Base-by-base conservation (phyloP, 2,888 invertebrate species). In the Diadegma fenestrale region DNA sequence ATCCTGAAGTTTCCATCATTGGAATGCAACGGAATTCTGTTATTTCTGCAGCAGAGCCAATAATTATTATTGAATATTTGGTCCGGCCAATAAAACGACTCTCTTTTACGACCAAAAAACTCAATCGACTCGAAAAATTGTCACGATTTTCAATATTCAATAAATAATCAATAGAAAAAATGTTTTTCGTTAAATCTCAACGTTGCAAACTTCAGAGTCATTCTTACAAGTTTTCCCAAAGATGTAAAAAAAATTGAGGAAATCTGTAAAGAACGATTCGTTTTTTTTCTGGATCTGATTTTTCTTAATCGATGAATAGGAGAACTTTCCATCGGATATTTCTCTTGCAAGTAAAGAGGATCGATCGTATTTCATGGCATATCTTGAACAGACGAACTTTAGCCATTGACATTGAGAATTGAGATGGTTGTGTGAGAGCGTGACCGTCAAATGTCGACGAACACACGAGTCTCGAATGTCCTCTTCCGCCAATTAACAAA, bases 381-480 rank as follows among this genome's bases (percentile, higher is more conserved):
- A 69, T 33, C 61, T 69, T 61, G 22, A 30, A 73, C 22, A 37
- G 26, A 45, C 66, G 69, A 82, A 68, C 48, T 64, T 48, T 66
- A 79, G 80, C 76, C 80, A 80, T 80, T 80, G 83, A 80, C 82
- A 83, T 83, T 83, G 76, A 76, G 48, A 66, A 80, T n/a, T 30
- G 75, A 69, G 41, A 26, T 51, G n/a, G 5, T 63, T 45, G 58
- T 68, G 64, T 48, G 48, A 26, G 48, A 72, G 71, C 64, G 71
- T 77, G 84, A 80, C 80, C 48, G 72, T 76, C 71, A 64, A 69
- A 41, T 41, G 72, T 68, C n/a, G 37, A 75, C 58, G 61, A 41
- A 64, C 69, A 63, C 71, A 76, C 84, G 80, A 84, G 73, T 69
- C 80, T 84, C 80, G 64, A 73, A 43, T 80, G 37, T 83, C 83